Evolutionary conservation across 37 sponge, comb jelly and placozoan genomes (phyloP), one percentile per base, ranked within the genome.

Genomic region (Oopsacas minuta): DNA sequence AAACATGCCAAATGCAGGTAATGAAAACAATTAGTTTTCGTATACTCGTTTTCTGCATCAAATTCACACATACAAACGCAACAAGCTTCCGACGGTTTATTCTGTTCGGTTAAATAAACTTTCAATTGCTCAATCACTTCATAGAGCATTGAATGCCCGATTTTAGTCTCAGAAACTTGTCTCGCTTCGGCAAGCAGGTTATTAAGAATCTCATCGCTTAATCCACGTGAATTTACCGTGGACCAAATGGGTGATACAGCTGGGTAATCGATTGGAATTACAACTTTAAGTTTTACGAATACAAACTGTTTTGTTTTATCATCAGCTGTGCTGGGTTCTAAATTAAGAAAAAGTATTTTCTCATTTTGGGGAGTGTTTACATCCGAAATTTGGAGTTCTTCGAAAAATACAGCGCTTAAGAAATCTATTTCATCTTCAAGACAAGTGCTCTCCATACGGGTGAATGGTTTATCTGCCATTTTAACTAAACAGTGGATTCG

Each of bases 241-340:
- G 75, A 25, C 75, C 75, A 61, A 25, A n/a, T 25, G 22, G 75
- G 75, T 10, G 75, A 34, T 34, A 61, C 75, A 25, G 5, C 1
- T 25, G 75, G 75, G 22, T 61, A 61, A 10, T 61, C 30, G 22
- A 3, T n/a, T 61, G 75, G 75, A 34, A 61, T 61, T 3, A 61
- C 7, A 3, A 61, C 75, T 61, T 12, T 61, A 25, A 61, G 7
- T n/a, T 61, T 61, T n/a, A 61, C 75, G 30, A 61, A 61, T 20
- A 61, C 75, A 34, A 61, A 61, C 28, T 61, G 75, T 61, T 61
- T 61, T n/a, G 75, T 61, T 61, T 61, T 61, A 61, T 61, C 75
- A 61, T 61, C 75, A 25, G 75, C 75, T 25, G 75, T 61, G 22
- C 75, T 61, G 28, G 75, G 75, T 61, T 61, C 75, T 61, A 61